phyloP scores from a whole-genome alignment of 2,888 invertebrate species.

The Sinelater perroti region DNA sequence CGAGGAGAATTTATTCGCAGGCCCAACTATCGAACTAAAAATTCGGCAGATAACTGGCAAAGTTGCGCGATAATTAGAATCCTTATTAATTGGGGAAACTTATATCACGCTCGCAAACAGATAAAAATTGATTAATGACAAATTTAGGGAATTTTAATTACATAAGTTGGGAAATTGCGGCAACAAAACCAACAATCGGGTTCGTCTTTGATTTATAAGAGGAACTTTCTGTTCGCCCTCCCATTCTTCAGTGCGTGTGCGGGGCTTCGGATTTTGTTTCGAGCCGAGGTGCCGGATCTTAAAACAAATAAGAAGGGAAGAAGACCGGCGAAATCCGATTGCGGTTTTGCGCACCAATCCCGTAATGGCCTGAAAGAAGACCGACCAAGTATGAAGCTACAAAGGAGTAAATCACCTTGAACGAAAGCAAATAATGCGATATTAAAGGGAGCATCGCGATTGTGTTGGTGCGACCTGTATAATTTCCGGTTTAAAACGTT shows the following conservation, averaged over 20 bases:
- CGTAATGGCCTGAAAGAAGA: slow-evolving; percentile 12
- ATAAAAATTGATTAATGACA: slow-evolving; percentile 39
- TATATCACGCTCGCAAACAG: slow-evolving; percentile 25
- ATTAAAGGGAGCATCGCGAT: too few relatives aligned
- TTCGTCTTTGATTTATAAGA: slow-evolving; percentile 35
- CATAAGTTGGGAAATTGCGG: slow-evolving; percentile 25
- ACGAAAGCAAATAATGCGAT: slow-evolving; percentile 14
- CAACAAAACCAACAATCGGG: slow-evolving; percentile 30
- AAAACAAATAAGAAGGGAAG: slow-evolving; percentile 33
- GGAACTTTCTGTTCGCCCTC: slow-evolving; percentile 28
- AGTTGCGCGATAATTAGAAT: slow-evolving; percentile 25
- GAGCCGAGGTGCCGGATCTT: slow-evolving; percentile 12
- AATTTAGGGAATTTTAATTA: slow-evolving; percentile 38
- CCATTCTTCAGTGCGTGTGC: slow-evolving; percentile 15
- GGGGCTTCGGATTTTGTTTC: slow-evolving; percentile 17
- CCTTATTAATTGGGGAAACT: slow-evolving; percentile 34
- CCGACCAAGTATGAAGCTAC: slow-evolving; percentile 1
- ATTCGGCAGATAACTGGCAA: slow-evolving; percentile 37
- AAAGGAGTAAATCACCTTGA: slow-evolving; percentile 10
- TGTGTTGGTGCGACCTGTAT: too few relatives aligned
- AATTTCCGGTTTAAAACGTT: slow-evolving; percentile 23
- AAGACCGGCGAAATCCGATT: slow-evolving; percentile 33
- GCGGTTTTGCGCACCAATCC: slow-evolving; percentile 15
- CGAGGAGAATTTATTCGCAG: too few relatives aligned
- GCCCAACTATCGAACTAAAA: slow-evolving; percentile 22